Evolutionary conservation across 2,797 vertebrate genomes (phyloP), one percentile per base, ranked within the genome.

Genomic region (Ctenopoma multispine): DNA sequence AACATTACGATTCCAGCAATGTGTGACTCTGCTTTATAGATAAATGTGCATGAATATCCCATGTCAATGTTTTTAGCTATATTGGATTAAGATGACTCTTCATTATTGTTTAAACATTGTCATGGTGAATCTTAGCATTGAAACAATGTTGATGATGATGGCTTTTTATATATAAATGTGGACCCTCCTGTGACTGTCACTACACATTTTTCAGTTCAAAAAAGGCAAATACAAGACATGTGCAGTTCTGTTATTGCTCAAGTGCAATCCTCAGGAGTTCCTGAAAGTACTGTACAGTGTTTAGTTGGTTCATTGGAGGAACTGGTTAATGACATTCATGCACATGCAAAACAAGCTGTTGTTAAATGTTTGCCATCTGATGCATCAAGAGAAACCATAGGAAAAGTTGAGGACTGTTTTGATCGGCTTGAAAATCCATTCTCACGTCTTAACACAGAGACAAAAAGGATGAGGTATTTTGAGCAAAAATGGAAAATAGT

Each of bases 231-330:
- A 36, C 7, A 53, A 1, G 51, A n/a, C n/a, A n/a, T n/a, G n/a
- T n/a, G 64, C 34, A 72, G 77, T 46, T 68, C 75, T 48, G 15
- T 79, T 66, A 51, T 77, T 49, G 55, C 64, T 54, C 59, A 79
- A 5, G 27, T 71, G 2, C 71, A 80, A 70, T 50, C 63, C 27
- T 29, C 5, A 29, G 27, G 75, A n/a, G 47, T 76, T 34, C n/a
- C 82, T 43, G 75, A 81, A 44, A 81, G 38, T 53, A 77, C 54
- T 72, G 73, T 80, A n/a, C 69, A 80, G 13, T 75, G 20, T 80
- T 64, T 87, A 51, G 78, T 82, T 83, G 67, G 53, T 46, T 83
- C 63, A 69, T 72, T 75, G 72, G 75, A 81, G 27, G 66, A 85
- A 57, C 40, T 85, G 41, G 72, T 80, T 5, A 68, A 60, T 76